phyloP scores from a whole-genome alignment of 1,140 invertebrate genomes.

The Chrysopa pallens region DNA sequence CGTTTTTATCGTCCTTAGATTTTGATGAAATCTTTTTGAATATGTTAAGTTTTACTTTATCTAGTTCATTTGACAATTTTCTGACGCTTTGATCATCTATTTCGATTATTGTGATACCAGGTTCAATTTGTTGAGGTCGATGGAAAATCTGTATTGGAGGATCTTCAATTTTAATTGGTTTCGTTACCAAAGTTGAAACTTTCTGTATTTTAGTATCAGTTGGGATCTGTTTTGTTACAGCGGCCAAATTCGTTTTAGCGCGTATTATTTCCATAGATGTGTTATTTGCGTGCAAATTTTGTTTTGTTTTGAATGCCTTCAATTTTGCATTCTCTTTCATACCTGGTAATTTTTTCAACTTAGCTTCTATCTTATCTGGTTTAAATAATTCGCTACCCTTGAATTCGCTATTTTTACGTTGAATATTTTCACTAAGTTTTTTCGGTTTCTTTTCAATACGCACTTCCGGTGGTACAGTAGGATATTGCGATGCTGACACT shows the following conservation, averaged over 20 bases:
- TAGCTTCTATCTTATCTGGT: constrained; percentile 1
- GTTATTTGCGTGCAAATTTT: not conserved
- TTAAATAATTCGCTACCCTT: constrained; percentile 20
- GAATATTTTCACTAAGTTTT: constrained; percentile 32
- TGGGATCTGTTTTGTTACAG: not conserved
- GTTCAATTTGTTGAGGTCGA: not conserved
- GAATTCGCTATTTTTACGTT: constrained; percentile 44
- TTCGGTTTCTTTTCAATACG: constrained; percentile 27
- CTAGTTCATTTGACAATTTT: constrained; percentile 56
- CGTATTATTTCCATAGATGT: not conserved
- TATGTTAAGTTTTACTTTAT: constrained; percentile 67
- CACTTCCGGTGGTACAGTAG: constrained; percentile 25
- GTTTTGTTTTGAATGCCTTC: not conserved
- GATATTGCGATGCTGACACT: constrained; percentile 32
- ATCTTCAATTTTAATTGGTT: not conserved
- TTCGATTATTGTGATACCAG: not conserved
- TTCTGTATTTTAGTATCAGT: constrained; percentile 12
- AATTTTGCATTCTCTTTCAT: too few species aligned
- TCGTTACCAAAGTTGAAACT: not conserved
- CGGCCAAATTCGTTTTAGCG: too few species aligned
- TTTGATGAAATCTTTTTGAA: constrained; percentile 65
- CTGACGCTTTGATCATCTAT: constrained; percentile 27
- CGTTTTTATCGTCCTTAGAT: constrained; percentile 42
- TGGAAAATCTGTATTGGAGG: not conserved
- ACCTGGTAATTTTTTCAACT: not conserved